A percentile compares a stretch with the other conserved stretches of the same genome.
Conservation (phyloP, 2,888 invertebrate genomes). For the Ennomos quercinarius region DNA sequence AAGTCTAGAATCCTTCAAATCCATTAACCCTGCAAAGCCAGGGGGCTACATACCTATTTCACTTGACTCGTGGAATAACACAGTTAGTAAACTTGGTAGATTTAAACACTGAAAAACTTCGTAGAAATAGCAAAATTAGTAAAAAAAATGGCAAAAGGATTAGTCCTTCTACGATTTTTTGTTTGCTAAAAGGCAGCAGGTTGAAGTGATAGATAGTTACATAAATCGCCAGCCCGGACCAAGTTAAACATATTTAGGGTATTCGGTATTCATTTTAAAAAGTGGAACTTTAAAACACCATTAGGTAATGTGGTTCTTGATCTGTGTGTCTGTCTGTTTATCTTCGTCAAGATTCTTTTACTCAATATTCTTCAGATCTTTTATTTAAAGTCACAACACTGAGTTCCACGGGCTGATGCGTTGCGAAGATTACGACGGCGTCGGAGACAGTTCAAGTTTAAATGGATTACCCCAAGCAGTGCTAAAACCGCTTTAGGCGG, state of each 20-base stretch:
- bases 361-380: not conserved
- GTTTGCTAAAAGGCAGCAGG: too few species aligned
- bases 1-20: constrained; percentile 18
- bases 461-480: constrained; percentile 35
- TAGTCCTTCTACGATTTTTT: too few species aligned
- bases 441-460: constrained; percentile 37
- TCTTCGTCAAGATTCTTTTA: too few species aligned
- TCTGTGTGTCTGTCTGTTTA: too few species aligned
- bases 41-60: constrained; percentile 13
- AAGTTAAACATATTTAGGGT: too few species aligned
- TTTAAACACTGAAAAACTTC: not conserved
- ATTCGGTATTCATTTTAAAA: too few species aligned
- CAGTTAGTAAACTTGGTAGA: not conserved
- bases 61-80: constrained; percentile 8
- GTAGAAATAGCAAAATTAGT: too few species aligned
- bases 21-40: constrained; percentile 25
- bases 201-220: too few species aligned
- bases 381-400: constrained; percentile 2
- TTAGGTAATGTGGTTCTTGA: too few species aligned
- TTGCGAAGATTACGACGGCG: constrained; percentile 33
- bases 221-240: too few species aligned
- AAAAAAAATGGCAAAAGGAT: too few species aligned
- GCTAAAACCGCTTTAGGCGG: constrained; percentile 20
- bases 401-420: not conserved
- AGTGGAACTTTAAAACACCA: too few species aligned